These are phyloP conservation scores for Apostichopus japonicus DNA, from an alignment of 35 echinoderm and acorn worm genomes.

Conservation along the genomic window DNA sequence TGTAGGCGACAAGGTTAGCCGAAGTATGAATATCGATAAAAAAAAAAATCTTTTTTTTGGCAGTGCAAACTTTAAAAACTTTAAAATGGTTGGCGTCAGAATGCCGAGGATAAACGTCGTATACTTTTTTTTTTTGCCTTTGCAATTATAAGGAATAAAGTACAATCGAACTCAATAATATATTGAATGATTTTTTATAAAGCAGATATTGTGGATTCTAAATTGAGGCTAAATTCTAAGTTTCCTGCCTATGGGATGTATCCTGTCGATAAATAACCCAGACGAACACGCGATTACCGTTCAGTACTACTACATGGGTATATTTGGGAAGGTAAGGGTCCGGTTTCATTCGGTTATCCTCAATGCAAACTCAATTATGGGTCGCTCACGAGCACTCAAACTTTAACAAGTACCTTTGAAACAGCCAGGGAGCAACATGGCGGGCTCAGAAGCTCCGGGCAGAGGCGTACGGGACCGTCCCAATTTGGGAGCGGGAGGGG, in stretches of 20 bases:
- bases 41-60: conserved; percentile 8
- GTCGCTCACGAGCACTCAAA: no score
- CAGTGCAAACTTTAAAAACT: conserved; percentile 9
- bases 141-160: conserved; percentile 1
- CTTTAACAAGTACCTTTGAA: no score
- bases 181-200: background rate
- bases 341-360: no score
- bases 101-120: background rate
- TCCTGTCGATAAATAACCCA: background rate
- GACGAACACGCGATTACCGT: no score
- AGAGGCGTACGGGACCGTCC: no score
- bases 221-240: background rate
- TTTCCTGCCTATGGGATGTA: background rate
- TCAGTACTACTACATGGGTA: no score
- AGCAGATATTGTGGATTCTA: background rate
- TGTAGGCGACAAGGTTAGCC: conserved; percentile 44
- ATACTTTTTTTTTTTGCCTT: background rate
- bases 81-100: background rate
- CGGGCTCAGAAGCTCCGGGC: no score
- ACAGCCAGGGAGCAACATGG: no score
- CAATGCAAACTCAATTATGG: no score
- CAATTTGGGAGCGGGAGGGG: no score
- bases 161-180: background rate
- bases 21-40: conserved; percentile 27
- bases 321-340: no score